Base-by-base conservation (phyloP, 1,140 invertebrate species). In the Fopius arisanus region DNA sequence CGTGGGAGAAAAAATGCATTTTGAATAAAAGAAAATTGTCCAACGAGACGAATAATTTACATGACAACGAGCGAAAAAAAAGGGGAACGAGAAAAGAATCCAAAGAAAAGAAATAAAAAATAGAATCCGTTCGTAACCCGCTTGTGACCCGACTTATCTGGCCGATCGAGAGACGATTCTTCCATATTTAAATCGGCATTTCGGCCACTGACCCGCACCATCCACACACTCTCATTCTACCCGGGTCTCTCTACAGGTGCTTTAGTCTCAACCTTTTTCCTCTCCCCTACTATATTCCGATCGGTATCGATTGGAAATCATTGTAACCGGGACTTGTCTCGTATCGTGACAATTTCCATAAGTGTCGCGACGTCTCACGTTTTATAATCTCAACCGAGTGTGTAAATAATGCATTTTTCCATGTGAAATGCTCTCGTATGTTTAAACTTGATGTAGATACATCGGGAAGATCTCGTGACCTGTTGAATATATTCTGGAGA, bases 281-380 rank as follows among this genome's bases (percentile, higher is more conserved):
- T 26, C 12, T 19, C 23, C n/a, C 26, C 2, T 26, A 37, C 63
- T 3, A 29, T 67, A 41, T 41, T 41, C 37, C 78, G 78, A 76
- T 76, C 78, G 78, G 79, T 84, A 82, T 81, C 78, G 79, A 85
- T 86, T 86, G 84, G 78, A 79, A 84, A 86, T 86, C 85, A 82
- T 83, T 84, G 85, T 83, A 80, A 81, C 78, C 80, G 78, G 31
- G 62, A 48, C 26, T 33, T 40, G 70, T 29, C 26, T 59, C 43
- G 12, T 12, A 29, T 48, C 26, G 33, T 19, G 79, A 81, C 78
- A 83, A 83, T 83, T 84, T 84, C 83, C 82, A 84, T 84, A 83
- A 81, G 76, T 78, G 80, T 78, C 76, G 21, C 54, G 54, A 59
- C 78, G 67, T 59, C 66, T 54, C 63, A 63, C 62, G 68, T 66